phyloP scores from a whole-genome alignment of 53 echinoderm and acorn worm species.

The Arbacia lixula region DNA sequence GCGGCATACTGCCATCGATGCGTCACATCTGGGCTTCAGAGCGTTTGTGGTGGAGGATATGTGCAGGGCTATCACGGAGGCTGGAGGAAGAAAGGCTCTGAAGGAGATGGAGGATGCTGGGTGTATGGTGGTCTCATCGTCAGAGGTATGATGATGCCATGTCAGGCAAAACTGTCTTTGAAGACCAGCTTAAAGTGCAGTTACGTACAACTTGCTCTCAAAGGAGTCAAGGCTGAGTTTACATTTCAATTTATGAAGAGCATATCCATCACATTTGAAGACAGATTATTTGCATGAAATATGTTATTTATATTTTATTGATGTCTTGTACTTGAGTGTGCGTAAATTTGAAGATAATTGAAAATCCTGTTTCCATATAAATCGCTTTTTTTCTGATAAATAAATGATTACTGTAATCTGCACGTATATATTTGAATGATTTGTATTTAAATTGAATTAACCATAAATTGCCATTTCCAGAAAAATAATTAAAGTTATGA shows the following conservation, averaged over 20 bases:
- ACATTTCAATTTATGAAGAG: background rate
- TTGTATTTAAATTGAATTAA: no score
- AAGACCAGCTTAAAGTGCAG: background rate
- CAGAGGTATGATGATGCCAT: constrained; percentile 54
- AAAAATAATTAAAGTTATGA: no score
- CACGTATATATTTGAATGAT: no score
- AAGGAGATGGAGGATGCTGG: constrained; percentile 61
- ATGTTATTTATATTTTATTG: no score
- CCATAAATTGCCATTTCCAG: no score
- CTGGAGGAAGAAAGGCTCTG: constrained; percentile 18
- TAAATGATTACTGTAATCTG: no score
- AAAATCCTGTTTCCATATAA: no score
- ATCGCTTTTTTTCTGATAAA: no score
- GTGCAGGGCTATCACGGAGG: constrained; percentile 35
- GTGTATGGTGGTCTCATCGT: constrained; percentile 54
- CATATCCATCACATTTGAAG: background rate
- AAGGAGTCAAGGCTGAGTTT: background rate
- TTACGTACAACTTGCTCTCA: no score
- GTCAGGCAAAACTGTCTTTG: background rate
- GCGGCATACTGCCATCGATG: constrained; percentile 76
- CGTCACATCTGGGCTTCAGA: constrained; percentile 68
- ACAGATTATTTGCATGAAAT: background rate
- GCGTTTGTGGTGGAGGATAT: constrained; percentile 79
- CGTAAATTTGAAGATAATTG: no score
- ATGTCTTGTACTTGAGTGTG: no score